Evolutionary conservation across 1,140 invertebrate genomes (phyloP).

Genomic region (Cotesia vestalis): DNA sequence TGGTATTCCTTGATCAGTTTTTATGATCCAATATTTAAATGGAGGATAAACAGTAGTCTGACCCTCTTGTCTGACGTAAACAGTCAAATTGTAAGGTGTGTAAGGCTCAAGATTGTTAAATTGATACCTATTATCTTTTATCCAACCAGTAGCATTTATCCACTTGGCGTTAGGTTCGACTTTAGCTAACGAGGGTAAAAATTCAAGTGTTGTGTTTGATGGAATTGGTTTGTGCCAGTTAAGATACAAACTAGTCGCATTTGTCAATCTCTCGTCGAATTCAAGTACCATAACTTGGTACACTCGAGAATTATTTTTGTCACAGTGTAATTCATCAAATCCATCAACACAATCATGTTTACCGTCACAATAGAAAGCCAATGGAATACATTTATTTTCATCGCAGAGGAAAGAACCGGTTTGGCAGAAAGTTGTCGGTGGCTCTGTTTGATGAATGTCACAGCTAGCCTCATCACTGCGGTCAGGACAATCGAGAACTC

Average conservation of each 20-base stretch:
- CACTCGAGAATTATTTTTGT: slow-evolving; percentile 59
- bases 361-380: slow-evolving; percentile 73
- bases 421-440: slow-evolving; percentile 65
- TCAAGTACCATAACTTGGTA: slow-evolving; percentile 69
- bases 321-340: slow-evolving; percentile 77
- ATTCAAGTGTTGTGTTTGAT: slow-evolving; percentile 66
- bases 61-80: slow-evolving; percentile 73
- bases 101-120: slow-evolving; percentile 75
- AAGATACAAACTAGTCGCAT: slow-evolving; percentile 65
- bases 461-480: slow-evolving; percentile 78
- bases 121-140: slow-evolving; percentile 63
- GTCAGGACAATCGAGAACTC: slow-evolving; percentile 78
- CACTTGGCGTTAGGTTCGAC: slow-evolving; percentile 57
- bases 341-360: slow-evolving; percentile 75
- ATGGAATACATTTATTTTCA: slow-evolving; percentile 69
- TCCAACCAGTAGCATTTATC: slow-evolving; percentile 70
- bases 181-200: slow-evolving; percentile 69
- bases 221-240: slow-evolving; percentile 69
- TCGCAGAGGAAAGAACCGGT: slow-evolving; percentile 73
- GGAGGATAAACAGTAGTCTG: slow-evolving; percentile 67
- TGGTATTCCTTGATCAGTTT: slow-evolving; percentile 75
- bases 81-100: slow-evolving; percentile 80
- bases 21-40: slow-evolving; percentile 69
- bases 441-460: slow-evolving; percentile 49
- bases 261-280: slow-evolving; percentile 65